phyloP scores from a whole-genome alignment of 1,140 invertebrate species.

The Diuraphis noxia region DNA sequence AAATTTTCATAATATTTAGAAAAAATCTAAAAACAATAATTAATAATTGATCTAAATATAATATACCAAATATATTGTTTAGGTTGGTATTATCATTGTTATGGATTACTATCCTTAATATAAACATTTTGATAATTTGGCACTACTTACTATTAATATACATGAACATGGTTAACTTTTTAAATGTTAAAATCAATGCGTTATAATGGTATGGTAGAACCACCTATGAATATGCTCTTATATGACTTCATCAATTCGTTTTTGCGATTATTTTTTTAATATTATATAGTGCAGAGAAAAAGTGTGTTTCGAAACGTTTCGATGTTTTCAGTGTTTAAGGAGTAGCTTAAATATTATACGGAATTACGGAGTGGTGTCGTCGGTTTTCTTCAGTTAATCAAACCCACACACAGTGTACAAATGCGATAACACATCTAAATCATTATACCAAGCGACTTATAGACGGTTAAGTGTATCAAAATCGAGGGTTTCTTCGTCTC shows the following conservation, averaged over 20 bases:
- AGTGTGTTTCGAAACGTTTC: not conserved
- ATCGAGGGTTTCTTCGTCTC: not conserved
- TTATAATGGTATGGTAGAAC: not conserved
- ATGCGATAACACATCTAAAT: not conserved
- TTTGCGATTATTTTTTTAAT: too few species aligned
- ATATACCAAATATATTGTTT: too few species aligned
- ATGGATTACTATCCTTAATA: too few species aligned
- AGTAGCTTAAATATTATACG: not conserved
- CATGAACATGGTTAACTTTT: too few species aligned
- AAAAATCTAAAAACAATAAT: too few species aligned
- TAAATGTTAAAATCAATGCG: too few species aligned
- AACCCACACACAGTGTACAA: not conserved
- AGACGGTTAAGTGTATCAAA: not conserved
- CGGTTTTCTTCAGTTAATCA: not conserved
- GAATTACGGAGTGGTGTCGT: accelerated
- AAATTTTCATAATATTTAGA: too few species aligned
- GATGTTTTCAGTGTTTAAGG: not conserved
- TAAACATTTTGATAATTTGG: too few species aligned
- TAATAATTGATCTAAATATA: too few species aligned
- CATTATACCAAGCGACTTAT: not conserved
- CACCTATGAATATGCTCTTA: not conserved
- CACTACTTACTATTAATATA: too few species aligned
- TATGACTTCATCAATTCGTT: not conserved
- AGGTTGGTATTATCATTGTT: too few species aligned
- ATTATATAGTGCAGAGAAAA: not conserved